Conservation (phyloP, 2,888 invertebrate species). For the Dolomedes plantarius region DNA sequence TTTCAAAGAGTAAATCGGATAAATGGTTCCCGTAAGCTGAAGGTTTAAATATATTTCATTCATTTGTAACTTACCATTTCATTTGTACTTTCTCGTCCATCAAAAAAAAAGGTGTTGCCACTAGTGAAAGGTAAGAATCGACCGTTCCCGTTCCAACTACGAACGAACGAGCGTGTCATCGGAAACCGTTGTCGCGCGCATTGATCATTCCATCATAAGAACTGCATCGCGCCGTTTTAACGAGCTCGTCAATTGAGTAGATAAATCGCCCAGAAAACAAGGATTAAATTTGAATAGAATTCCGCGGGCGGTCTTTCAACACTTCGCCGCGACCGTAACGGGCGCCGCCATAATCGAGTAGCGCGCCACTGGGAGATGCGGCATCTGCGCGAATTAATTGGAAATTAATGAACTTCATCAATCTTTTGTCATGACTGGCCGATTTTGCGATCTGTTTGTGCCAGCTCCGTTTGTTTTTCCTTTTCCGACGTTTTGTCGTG, state of each 20-base stretch:
- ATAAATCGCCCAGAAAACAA: neutral
- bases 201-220: neutral
- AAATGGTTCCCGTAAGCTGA: too few relatives aligned
- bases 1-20: too few relatives aligned
- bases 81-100: too few relatives aligned
- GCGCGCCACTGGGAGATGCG: conserved; percentile 38
- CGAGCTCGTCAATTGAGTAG: neutral
- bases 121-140: neutral
- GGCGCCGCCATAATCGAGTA: neutral
- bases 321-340: neutral
- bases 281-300: conserved; percentile 1
- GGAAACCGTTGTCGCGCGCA: neutral
- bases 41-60: too few relatives aligned
- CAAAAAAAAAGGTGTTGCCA: neutral
- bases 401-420: conserved; percentile 67
- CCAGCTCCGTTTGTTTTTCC: neutral
- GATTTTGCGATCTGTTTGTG: conserved; percentile 25
- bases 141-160: neutral
- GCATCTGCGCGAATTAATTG: conserved; percentile 67
- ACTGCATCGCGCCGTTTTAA: neutral
- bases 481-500: neutral
- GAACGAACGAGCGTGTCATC: neutral
- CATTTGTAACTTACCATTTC: too few relatives aligned
- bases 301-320: neutral
- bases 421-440: conserved; percentile 59